phyloP scores from a whole-genome alignment of 2,888 invertebrate genomes.

The Orthonevra nobilis region DNA sequence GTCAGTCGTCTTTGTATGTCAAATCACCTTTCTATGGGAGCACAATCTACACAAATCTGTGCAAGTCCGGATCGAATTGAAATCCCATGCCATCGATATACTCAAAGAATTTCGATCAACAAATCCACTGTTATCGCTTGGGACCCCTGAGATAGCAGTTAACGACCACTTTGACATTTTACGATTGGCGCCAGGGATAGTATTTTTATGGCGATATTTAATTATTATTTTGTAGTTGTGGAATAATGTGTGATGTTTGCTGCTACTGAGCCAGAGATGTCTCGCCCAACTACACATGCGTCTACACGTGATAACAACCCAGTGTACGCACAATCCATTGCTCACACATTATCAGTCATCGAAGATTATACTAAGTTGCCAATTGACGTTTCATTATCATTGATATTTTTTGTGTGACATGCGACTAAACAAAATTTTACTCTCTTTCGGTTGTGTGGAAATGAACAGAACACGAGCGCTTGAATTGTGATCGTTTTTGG shows the following conservation, averaged over 20 bases:
- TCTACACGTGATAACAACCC: slow-evolving; percentile 29
- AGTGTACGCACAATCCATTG: slow-evolving; percentile 7
- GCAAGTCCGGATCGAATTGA: slow-evolving; percentile 18
- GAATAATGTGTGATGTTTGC: slow-evolving; percentile 35
- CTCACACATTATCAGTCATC: background rate
- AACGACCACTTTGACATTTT: slow-evolving; percentile 73
- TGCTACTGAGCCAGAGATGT: slow-evolving; percentile 36
- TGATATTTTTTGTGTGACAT: background rate
- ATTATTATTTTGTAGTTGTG: slow-evolving; percentile 63
- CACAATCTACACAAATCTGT: slow-evolving; percentile 3
- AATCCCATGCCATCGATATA: slow-evolving; percentile 42
- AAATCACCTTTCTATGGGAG: slow-evolving; percentile 29
- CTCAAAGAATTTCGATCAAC: slow-evolving; percentile 47
- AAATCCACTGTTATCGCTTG: slow-evolving; percentile 47
- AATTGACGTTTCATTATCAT: slow-evolving; percentile 18
- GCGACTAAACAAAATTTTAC: background rate
- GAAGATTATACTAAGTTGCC: slow-evolving; percentile 10
- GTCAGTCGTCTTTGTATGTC: background rate
- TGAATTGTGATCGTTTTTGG: slow-evolving; percentile 13
- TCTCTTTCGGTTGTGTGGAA: slow-evolving; percentile 6
- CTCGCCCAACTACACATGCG: slow-evolving; percentile 27
- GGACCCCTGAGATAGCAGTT: slow-evolving; percentile 53
- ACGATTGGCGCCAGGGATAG: slow-evolving; percentile 76
- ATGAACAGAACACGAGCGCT: background rate
- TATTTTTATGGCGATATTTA: slow-evolving; percentile 72